A percentile compares a stretch with the other conserved stretches of the same genome.
These are phyloP conservation scores for Meles meles DNA, from an alignment of 2,113 vertebrate species.

Conservation along the genomic window DNA sequence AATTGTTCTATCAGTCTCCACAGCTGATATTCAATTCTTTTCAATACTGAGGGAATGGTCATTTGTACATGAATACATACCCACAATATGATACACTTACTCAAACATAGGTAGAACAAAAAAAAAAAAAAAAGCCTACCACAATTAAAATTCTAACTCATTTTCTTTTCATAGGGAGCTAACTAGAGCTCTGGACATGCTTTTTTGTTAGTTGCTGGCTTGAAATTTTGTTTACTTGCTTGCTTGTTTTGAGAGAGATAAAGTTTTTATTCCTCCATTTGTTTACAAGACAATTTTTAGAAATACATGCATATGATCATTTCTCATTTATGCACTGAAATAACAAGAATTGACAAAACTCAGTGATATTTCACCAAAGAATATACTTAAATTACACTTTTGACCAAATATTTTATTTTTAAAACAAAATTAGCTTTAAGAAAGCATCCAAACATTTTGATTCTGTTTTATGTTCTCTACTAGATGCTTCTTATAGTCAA, in stretches of 20 bases:
- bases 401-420: slow-evolving; percentile 30
- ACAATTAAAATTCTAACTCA: neutral
- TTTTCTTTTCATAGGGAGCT: neutral
- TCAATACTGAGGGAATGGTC: neutral
- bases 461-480: neutral
- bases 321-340: slow-evolving; percentile 12
- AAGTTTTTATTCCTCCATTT: neutral
- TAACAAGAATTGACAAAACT: slow-evolving; percentile 2
- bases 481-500: neutral
- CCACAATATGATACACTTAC: neutral
- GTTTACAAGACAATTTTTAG: slow-evolving; percentile 27
- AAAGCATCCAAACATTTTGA: neutral
- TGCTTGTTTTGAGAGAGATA: slow-evolving; percentile 1
- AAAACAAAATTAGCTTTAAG: slow-evolving; percentile 33
- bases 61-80: neutral
- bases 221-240: neutral
- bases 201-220: neutral
- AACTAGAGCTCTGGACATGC: neutral
- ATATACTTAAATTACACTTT: neutral
- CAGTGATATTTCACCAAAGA: neutral
- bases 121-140: neutral
- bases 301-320: neutral
- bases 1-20: neutral
- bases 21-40: neutral
- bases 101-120: neutral